Evolutionary conservation across 92 coral and sea anemone species (phyloP).

Genomic region (Epizoanthus illoricatus): DNA sequence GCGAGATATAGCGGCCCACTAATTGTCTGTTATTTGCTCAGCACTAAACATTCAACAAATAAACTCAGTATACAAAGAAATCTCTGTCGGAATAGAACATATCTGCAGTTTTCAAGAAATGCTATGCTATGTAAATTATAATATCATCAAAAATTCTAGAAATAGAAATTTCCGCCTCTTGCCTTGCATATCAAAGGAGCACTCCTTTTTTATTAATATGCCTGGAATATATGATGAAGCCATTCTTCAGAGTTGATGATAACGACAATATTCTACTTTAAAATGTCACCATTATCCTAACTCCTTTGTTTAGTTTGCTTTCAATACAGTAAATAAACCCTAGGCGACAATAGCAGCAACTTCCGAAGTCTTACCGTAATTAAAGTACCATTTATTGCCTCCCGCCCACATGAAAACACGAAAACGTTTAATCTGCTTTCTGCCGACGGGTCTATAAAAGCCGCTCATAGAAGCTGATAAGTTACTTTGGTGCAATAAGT

Average conservation of each 20-base stretch:
- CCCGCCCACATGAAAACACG: not conserved
- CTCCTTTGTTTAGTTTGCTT: conserved; percentile 33
- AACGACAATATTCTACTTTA: not conserved
- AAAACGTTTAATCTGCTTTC: conserved; percentile 5
- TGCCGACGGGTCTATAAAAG: conserved; percentile 32
- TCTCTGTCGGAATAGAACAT: not conserved
- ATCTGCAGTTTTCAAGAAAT: too few relatives aligned
- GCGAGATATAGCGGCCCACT: not conserved
- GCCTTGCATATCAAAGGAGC: not conserved
- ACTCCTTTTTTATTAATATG: not conserved
- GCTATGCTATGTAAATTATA: too few relatives aligned
- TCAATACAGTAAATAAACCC: conserved; percentile 20
- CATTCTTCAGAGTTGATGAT: not conserved
- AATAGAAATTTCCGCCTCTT: too few relatives aligned
- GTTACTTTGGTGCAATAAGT: not conserved
- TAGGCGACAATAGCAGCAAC: conserved; percentile 1
- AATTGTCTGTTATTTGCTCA: not conserved
- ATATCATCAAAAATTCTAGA: too few relatives aligned
- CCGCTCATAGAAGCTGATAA: not conserved
- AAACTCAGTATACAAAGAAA: not conserved
- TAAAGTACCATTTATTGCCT: conserved; percentile 23
- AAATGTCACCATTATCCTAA: conserved; percentile 5
- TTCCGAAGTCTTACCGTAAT: conserved; percentile 38
- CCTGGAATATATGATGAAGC: conserved; percentile 1
- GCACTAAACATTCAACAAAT: conserved; percentile 11